Base-by-base conservation (phyloP, 2,888 invertebrate species). In the Thumatha senex region DNA sequence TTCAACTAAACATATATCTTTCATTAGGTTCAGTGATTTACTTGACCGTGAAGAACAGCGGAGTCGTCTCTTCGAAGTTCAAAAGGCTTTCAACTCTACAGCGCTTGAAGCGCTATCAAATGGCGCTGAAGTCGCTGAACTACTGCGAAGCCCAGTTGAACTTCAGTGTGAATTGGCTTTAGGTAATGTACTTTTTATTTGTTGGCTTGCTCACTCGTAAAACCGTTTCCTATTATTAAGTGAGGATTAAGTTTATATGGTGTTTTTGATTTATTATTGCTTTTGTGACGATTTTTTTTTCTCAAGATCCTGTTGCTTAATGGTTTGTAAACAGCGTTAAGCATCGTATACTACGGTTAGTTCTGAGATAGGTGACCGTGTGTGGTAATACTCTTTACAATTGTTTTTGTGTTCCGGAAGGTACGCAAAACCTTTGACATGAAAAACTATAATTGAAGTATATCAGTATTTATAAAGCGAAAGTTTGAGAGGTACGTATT, bases 161-260 rank as follows among this genome's bases (percentile, higher is more conserved):
- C 64, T 84, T 42, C 91, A 92, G 52, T 91, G 91, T 56, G 86
- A 88, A 74, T 59, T 80, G 40, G 92, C 92, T 43, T 70, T 92
- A 67, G 90, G 60, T 61, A 56, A 14, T 29, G 9, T 38, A 1
- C 14, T 40, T 18, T 47, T 42, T 46, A 44, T 38, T n/a, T 24
- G 18, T 24, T 24, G 3, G 18, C 18, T 24, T 5, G 5, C 38
- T 42, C 3, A 5, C 29, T 13, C 11, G 13, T 31, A 48, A 52
- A 36, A 43, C 29, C 35, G 35, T 38, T 40, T 34, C 29, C 18
- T 36, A 39, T 14, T 15, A n/a, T n/a, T 31, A 41, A 35, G n/a
- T n/a, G n/a, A n/a, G 31, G 40, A 31, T 48, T 42, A 15, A 44
- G 44, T 42, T 51, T 31, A 12, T 40, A 40, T 41, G 30, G 35